Evolutionary conservation across 2,888 invertebrate species (phyloP).

Genomic region (Xanthorhoe spadicearia): DNA sequence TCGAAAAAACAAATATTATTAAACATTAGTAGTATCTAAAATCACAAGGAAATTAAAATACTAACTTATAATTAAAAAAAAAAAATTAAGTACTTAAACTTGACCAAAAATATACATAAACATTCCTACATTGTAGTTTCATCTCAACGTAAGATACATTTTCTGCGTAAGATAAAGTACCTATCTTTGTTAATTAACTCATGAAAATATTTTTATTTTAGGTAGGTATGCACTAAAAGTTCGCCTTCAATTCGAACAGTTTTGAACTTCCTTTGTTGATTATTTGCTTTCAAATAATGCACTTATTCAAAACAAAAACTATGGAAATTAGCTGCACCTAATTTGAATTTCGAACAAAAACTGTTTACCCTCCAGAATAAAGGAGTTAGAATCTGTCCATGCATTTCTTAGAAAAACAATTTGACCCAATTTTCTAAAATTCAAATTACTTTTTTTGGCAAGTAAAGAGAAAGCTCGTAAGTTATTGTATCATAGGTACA

Average conservation of each 20-base stretch:
- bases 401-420: constrained; percentile 67
- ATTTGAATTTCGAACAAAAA: constrained; percentile 44
- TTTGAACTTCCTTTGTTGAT: not conserved
- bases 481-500: constrained; percentile 26
- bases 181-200: not conserved
- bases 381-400: constrained; percentile 50
- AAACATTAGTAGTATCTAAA: too few species aligned
- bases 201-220: not conserved
- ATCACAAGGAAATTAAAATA: too few species aligned
- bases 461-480: constrained; percentile 74
- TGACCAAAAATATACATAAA: too few species aligned
- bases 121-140: too few species aligned
- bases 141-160: too few species aligned
- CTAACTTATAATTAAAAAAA: too few species aligned
- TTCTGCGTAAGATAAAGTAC: too few species aligned
- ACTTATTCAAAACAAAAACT: constrained; percentile 35
- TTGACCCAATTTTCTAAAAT: constrained; percentile 78
- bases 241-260: not conserved
- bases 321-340: constrained; percentile 32
- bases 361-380: constrained; percentile 39
- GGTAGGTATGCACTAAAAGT: not conserved
- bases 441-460: constrained; percentile 81
- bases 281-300: constrained; percentile 3
- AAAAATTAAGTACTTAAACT: too few species aligned
- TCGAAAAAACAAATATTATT: too few species aligned